Conservation (phyloP, 23 tunicate genomes). For the Trididemnum miniatum region DNA sequence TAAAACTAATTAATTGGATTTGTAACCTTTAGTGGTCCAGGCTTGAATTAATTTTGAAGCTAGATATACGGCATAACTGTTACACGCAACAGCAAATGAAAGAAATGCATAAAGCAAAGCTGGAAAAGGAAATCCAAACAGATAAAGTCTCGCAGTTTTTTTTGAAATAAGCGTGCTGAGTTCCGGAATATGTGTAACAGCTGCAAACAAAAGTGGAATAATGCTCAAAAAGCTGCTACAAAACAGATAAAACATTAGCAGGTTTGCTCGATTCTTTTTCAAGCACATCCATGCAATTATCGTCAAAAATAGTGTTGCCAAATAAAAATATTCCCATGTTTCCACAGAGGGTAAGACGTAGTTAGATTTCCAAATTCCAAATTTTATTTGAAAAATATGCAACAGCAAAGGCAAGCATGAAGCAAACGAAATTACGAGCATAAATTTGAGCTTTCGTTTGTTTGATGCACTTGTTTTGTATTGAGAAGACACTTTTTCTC, state of each 20-base stretch:
- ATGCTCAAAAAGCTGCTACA: slow-evolving; percentile 10
- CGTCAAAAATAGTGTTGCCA: neutral
- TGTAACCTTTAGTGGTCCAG: slow-evolving; percentile 26
- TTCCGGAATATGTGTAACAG: neutral
- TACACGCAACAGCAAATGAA: neutral
- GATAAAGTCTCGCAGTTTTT: neutral
- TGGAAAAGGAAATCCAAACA: slow-evolving; percentile 22
- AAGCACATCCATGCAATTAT: slow-evolving; percentile 18
- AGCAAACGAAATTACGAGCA: neutral
- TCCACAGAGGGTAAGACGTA: slow-evolving; percentile 22
- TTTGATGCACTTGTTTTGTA: slow-evolving; percentile 37
- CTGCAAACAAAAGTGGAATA: slow-evolving; percentile 12
- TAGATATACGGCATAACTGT: neutral
- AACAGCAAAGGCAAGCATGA: neutral
- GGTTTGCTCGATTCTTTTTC: slow-evolving; percentile 1
- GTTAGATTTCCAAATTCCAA: neutral
- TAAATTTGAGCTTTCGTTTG: neutral
- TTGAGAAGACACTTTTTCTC: slow-evolving; percentile 53
- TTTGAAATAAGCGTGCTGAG: neutral
- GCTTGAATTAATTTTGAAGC: slow-evolving; percentile 20
- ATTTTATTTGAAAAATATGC: slow-evolving; percentile 13
- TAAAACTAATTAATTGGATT: neutral
- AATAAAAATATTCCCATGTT: slow-evolving; percentile 19
- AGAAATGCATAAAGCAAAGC: slow-evolving; percentile 1
- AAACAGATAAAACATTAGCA: neutral